phyloP scores from a whole-genome alignment of 2,888 invertebrate species.

The Drosophila formosana region DNA sequence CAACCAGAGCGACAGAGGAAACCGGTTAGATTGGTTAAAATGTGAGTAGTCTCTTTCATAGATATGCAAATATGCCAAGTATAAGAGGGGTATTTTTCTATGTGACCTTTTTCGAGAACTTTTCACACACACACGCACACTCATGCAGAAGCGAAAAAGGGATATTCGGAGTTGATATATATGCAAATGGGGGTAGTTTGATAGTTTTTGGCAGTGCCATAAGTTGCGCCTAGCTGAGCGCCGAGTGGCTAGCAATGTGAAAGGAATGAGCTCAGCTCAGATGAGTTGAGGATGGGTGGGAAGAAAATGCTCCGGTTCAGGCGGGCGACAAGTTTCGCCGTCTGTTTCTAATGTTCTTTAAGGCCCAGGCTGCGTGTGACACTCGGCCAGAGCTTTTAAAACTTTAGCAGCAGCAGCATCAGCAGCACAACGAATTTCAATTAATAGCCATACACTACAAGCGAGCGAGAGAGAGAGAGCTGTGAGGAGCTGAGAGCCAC shows the following conservation, averaged over 20 bases:
- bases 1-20: conserved; percentile 10
- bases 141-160: conserved; percentile 45
- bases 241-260: background rate
- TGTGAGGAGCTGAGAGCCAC: conserved; percentile 30
- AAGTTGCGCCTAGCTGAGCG: conserved; percentile 50
- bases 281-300: background rate
- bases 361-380: conserved; percentile 64
- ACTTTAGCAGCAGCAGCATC: conserved; percentile 52
- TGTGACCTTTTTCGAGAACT: conserved; percentile 49
- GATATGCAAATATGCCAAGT: conserved; percentile 52
- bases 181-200: conserved; percentile 69
- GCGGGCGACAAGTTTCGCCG: conserved; percentile 70
- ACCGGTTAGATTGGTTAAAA: conserved; percentile 53
- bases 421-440: conserved; percentile 77
- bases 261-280: no score
- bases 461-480: conserved; percentile 12
- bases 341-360: conserved; percentile 79
- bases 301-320: background rate
- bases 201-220: conserved; percentile 54
- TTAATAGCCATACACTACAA: conserved; percentile 67
- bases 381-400: conserved; percentile 61
- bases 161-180: conserved; percentile 74
- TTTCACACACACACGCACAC: conserved; percentile 56
- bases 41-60: conserved; percentile 34
- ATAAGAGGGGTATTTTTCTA: conserved; percentile 46